Evolutionary conservation across 2,888 invertebrate species (phyloP), one percentile per base, ranked within the genome.

Genomic region (Branchipolynoe longqiensis): DNA sequence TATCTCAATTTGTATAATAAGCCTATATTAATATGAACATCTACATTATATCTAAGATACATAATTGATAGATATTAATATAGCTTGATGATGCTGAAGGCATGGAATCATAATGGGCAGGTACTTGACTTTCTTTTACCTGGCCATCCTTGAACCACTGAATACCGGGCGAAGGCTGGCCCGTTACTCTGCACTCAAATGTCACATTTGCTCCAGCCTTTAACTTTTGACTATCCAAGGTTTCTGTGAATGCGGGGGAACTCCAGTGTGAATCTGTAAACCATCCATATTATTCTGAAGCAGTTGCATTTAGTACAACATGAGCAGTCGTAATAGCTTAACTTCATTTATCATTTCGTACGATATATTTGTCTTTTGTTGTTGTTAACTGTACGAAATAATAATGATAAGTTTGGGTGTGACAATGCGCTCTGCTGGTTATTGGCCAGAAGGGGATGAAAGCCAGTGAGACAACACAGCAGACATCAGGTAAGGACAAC

Each of bases 61-160:
- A n/a, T n/a, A n/a, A n/a, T 48, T 48, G 48, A 48, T 48, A 48
- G 48, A 12, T 48, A 48, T 48, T 48, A 12, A 8, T 48, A 48
- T 12, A 48, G 48, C n/a, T n/a, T n/a, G 48, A 48, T 48, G 8
- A 48, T 8, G 8, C 48, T 48, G 48, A 48, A 48, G 48, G 22
- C 14, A 54, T 22, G 22, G 22, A 14, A 18, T 54, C 14, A 22
- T 22, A 54, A 18, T 54, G 14, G 22, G n/a, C n/a, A n/a, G n/a
- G n/a, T n/a, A n/a, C n/a, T n/a, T n/a, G n/a, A 48, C 48, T 48
- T 31, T 31, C 2, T 4, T 14, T 41, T 82, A 82, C 82, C 82
- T 82, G 36, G 1, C 82, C 82, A 33, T 82, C 82, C 58, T 82
- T 82, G 82, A 58, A 82, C 82, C 82, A 82, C 36, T 82, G 56